Evolutionary conservation across 2,113 vertebrate genomes (phyloP), one percentile per base, ranked within the genome.

Genomic region (Hepsetus odoe): DNA sequence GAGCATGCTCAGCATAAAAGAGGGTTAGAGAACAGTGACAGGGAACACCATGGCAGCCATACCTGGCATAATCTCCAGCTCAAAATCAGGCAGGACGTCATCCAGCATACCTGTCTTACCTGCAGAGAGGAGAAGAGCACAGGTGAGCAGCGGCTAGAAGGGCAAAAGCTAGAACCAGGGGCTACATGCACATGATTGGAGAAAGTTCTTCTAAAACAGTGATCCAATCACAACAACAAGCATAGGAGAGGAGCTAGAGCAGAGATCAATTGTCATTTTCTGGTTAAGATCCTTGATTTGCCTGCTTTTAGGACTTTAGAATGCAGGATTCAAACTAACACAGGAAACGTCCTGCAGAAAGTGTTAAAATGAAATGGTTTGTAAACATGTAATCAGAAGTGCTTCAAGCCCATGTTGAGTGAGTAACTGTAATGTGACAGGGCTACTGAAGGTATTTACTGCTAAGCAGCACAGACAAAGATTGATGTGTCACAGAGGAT

Each of bases 61-160:
- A 99, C 97, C 97, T 99, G 97, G 96, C 96, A 99, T 98, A 90
- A 98, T 93, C 92, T 97, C 95, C 95, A 97, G 92, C 94, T 98
- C 96, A 96, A 99, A 98, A 93, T 94, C 96, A 95, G 97, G 97
- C 92, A 99, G 95, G 92, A 99, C 92, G 92, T 97, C 96, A 92
- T 95, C 94, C 94, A 92, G 91, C 93, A 94, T 91, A 95, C 96
- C 95, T 97, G 94, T 98, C 94, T 95, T 96, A 94, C 97, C 97
- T 99, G 92, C 93, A 95, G 88, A 95, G 92, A 95, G 91, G 96
- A 83, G 86, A 87, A 91, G 87, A 90, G 86, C 84, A 91, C 84
- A 92, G 88, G 87, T 91, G 88, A 94, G 90, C 87, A 85, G 77
- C 35, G 87, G 88, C 87, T 46, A 56, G 70, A 82, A 83, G 77